Evolutionary conservation across 2,797 vertebrate genomes (phyloP).

Genomic region (Bradypus variegatus): DNA sequence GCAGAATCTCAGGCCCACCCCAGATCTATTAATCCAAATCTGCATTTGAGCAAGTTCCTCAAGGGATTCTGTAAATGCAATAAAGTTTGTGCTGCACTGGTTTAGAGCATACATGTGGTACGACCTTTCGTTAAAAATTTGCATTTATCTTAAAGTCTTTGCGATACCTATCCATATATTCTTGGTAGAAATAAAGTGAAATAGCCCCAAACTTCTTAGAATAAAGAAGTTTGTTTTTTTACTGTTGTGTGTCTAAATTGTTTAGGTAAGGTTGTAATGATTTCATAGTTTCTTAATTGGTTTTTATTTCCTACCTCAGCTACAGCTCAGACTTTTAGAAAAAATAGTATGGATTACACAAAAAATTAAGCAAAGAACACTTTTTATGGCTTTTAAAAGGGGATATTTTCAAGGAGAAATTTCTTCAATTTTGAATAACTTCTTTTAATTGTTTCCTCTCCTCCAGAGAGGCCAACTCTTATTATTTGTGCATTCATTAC

Average conservation of each 20-base stretch:
- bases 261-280: neutral
- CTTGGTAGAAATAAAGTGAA: neutral
- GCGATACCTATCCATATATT: neutral
- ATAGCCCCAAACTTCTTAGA: neutral
- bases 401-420: neutral
- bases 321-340: neutral
- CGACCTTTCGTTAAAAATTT: neutral
- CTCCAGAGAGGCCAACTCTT: neutral
- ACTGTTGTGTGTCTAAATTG: neutral
- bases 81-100: neutral
- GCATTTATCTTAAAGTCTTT: neutral
- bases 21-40: neutral
- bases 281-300: neutral
- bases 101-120: neutral
- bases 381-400: neutral
- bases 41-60: neutral
- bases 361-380: neutral
- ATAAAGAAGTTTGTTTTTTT: neutral
- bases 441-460: neutral
- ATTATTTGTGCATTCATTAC: too few relatives aligned
- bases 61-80: neutral
- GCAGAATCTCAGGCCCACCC: neutral
- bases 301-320: neutral
- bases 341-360: neutral
- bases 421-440: conserved; percentile 1